Base-by-base conservation (phyloP, 2,113 vertebrate genomes). In the Caranx melampygus region DNA sequence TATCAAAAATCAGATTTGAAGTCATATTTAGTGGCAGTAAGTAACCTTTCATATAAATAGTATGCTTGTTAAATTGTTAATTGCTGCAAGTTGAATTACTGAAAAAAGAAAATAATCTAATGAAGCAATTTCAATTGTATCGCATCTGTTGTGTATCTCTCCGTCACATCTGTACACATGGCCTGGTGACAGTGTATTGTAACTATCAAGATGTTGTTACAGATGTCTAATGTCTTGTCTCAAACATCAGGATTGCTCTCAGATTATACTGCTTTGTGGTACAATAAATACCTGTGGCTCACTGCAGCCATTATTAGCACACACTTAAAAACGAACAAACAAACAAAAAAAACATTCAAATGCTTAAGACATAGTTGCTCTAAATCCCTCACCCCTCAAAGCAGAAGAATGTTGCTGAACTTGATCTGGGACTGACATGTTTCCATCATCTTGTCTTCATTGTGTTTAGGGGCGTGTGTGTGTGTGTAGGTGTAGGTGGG, bases 331-430 rank as follows among this genome's bases (percentile, higher is more conserved):
- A 26, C 26, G 26, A 26, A 26, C 26, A 26, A 26, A 26, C 26
- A 26, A 26, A 26, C 26, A 26, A 58, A 84, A 69, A 6, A 58
- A 58, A 54, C 21, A 4, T 13, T 33, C 4, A 72, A 40, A 49
- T 2, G 3, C 18, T 45, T 1, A 21, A 74, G 15, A 51, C 0
- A 33, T 55, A 49, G 14, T 64, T 66, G 68, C 15, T 21, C 3
- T 62, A 31, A 54, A 9, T n/a, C 68, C 64, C 55, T n/a, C 0
- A 10, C 49, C 55, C 45, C 13, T 3, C 4, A 12, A 0, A 1
- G 33, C 16, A 20, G 14, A 73, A 49, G 76, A 85, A 91, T 85
- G 81, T 18, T 35, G 52, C 52, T 57, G 18, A 44, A 81, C 69
- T 35, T 31, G 84, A 49, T 54, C 61, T 0, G 3, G 55, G 54